Evolutionary conservation across 2,888 invertebrate genomes (phyloP).

Genomic region (Dioctria linearis): DNA sequence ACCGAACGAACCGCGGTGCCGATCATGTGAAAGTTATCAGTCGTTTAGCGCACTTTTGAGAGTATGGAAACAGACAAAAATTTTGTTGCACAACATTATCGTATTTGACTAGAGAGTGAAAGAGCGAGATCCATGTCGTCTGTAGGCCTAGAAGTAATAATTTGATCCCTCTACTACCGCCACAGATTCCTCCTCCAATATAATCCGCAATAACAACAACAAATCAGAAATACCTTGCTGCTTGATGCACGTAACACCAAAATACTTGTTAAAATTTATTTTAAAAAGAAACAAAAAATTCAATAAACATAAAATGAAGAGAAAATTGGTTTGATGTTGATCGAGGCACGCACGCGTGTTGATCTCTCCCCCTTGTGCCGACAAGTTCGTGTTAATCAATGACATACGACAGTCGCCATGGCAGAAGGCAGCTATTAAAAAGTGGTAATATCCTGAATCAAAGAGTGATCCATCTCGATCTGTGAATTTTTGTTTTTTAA

Average conservation of each 20-base stretch:
- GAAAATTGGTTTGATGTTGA: not conserved
- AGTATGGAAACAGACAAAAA: slow-evolving; percentile 2
- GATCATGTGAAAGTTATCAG: too few species aligned
- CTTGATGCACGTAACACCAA: too few species aligned
- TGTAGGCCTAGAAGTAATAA: too few species aligned
- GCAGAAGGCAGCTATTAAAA: slow-evolving; percentile 4
- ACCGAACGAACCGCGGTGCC: too few species aligned
- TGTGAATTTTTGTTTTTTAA: slow-evolving; percentile 12
- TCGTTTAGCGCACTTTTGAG: too few species aligned
- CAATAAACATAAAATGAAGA: not conserved
- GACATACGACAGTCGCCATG: slow-evolving; percentile 24
- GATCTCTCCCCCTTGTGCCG: slow-evolving; percentile 9
- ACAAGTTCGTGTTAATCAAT: slow-evolving; percentile 33
- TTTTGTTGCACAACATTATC: slow-evolving; percentile 19
- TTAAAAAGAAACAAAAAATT: slow-evolving; percentile 17
- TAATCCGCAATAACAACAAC: too few species aligned
- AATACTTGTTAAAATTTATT: not conserved
- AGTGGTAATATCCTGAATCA: slow-evolving; percentile 22
- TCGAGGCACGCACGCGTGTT: slow-evolving; percentile 15
- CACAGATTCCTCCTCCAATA: too few species aligned
- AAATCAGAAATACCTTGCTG: too few species aligned
- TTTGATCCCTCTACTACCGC: too few species aligned
- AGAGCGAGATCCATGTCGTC: not conserved
- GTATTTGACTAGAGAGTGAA: slow-evolving; percentile 23
- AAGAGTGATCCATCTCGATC: slow-evolving; percentile 9